Conservation (phyloP, 2,888 invertebrate genomes). For the Phalera bucephala region DNA sequence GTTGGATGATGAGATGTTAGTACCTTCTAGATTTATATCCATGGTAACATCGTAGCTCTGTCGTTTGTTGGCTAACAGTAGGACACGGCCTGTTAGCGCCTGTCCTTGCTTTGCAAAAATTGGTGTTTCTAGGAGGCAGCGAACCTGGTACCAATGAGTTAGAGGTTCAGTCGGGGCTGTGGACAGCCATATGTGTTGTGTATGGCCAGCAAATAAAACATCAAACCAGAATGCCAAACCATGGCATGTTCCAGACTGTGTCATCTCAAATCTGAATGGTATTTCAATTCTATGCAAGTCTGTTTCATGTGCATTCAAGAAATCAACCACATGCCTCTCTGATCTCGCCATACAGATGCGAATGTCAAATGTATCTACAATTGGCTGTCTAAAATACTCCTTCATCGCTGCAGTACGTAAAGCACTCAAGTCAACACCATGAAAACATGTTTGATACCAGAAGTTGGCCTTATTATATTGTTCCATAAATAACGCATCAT, state of each 20-base stretch:
- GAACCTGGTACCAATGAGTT: conserved; percentile 99
- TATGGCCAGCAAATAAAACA: conserved; percentile 96
- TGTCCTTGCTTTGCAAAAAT: conserved; percentile 98
- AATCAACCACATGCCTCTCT: conserved; percentile 96
- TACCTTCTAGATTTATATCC: conserved; percentile 95
- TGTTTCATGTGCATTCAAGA: conserved; percentile 94
- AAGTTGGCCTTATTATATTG: conserved; percentile 99
- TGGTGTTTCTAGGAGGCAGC: conserved; percentile 96
- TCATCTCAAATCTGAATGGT: conserved; percentile 95
- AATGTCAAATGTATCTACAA: conserved; percentile 99
- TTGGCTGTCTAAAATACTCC: conserved; percentile 98
- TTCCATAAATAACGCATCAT: conserved; percentile 98
- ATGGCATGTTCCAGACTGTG: conserved; percentile 97
- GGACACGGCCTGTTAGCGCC: conserved; percentile 92
- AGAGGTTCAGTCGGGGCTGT: conserved; percentile 98
- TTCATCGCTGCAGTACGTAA: conserved; percentile 96
- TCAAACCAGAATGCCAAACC: conserved; percentile 99
- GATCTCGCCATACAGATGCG: conserved; percentile 98
- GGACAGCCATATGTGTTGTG: conserved; percentile 97
- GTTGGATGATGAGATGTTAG: conserved; percentile 92
- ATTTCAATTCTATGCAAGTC: conserved; percentile 98
- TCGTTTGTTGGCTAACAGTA: conserved; percentile 95
- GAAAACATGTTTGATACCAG: conserved; percentile 99
- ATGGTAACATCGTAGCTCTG: conserved; percentile 99
- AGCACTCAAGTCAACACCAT: conserved; percentile 97